phyloP scores from a whole-genome alignment of 2,888 invertebrate genomes.

The Leistus spinibarbis region DNA sequence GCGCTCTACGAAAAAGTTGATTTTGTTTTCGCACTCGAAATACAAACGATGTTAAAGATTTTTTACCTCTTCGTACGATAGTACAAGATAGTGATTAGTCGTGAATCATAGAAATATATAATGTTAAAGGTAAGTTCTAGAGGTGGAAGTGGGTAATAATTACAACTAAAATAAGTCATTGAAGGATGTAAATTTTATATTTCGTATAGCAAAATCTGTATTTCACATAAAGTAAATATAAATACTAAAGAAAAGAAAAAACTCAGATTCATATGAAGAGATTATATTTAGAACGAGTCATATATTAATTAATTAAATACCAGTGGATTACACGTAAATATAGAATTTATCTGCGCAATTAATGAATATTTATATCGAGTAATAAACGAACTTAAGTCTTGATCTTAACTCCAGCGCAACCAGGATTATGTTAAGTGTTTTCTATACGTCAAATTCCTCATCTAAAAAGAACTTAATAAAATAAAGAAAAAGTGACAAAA shows the following conservation, averaged over 20 bases:
- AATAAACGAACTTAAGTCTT: slow-evolving; percentile 1
- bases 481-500: background rate
- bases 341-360: background rate
- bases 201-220: too few relatives aligned
- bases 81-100: too few relatives aligned
- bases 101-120: too few relatives aligned
- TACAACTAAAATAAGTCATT: too few relatives aligned
- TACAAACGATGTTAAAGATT: too few relatives aligned
- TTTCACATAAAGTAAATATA: too few relatives aligned
- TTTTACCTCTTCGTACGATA: too few relatives aligned
- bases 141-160: too few relatives aligned
- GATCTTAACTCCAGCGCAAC: background rate
- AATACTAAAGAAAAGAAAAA: background rate
- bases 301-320: background rate
- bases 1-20: background rate
- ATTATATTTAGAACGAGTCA: background rate
- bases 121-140: too few relatives aligned
- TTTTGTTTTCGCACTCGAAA: background rate
- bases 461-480: background rate
- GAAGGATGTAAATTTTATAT: too few relatives aligned
- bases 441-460: slow-evolving; percentile 5
- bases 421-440: slow-evolving; percentile 12
- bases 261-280: background rate
- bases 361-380: slow-evolving; percentile 23
- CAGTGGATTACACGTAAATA: background rate